These are phyloP conservation scores for Drymodes brunneopygia DNA, from an alignment of 2,113 vertebrate species.

Conservation along the genomic window DNA sequence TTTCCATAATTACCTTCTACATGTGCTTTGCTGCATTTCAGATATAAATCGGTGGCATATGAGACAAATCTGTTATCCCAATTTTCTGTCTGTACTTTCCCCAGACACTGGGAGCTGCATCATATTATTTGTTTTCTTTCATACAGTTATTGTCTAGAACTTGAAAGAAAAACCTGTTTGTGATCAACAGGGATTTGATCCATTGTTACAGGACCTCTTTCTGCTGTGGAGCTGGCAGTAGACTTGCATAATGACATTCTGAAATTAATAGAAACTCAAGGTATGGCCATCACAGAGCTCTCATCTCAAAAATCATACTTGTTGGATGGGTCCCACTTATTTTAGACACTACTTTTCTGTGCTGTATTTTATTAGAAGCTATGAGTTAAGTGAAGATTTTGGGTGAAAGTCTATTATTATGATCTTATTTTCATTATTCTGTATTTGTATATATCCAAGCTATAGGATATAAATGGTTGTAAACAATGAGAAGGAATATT, in stretches of 20 bases:
- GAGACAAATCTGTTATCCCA: not conserved
- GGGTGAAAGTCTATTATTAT: not conserved
- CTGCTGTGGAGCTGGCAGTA: not conserved
- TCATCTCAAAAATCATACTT: rapidly evolving
- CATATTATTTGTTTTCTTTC: not conserved
- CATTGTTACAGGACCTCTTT: not conserved
- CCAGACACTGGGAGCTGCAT: not conserved
- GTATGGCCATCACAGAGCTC: not conserved
- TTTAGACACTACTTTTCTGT: not conserved
- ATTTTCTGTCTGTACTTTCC: not conserved
- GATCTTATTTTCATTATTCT: not conserved
- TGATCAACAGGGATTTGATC: not conserved
- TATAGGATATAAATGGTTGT: not conserved
- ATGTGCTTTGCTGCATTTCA: not conserved
- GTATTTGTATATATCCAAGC: not conserved
- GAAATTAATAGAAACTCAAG: not conserved
- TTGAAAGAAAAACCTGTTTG: not conserved
- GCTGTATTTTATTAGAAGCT: not conserved
- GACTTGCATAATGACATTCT: not conserved
- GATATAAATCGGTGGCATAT: not conserved
- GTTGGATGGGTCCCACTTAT: not conserved
- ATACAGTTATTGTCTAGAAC: not conserved
- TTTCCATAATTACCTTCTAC: not conserved
- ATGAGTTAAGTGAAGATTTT: not conserved
- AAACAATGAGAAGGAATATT: not conserved